Percentiles rank a stretch among this genome's conserved stretches.
phyloP scores from a whole-genome alignment of 2,797 vertebrate species.

The Vireo griseus region DNA sequence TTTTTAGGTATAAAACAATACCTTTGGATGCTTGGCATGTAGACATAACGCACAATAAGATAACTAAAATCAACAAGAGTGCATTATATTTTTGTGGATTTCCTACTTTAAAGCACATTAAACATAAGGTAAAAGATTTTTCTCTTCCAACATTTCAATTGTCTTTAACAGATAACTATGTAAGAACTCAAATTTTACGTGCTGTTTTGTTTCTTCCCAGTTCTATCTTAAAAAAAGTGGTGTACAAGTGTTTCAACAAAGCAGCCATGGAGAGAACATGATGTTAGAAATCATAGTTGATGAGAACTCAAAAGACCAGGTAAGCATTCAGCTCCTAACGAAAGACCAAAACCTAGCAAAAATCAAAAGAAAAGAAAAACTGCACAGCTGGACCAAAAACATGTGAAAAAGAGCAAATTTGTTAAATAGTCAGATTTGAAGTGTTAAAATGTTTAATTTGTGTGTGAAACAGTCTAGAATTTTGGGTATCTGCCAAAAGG shows the following conservation, averaged over 20 bases:
- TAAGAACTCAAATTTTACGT: constrained; percentile 1
- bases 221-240: constrained; percentile 91
- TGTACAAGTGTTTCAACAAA: constrained; percentile 95
- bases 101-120: constrained; percentile 94
- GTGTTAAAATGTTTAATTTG: neutral
- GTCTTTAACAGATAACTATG: neutral
- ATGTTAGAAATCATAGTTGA: constrained; percentile 83
- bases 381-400: neutral
- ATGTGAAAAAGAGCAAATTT: neutral
- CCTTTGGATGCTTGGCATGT: constrained; percentile 92
- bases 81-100: constrained; percentile 95
- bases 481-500: neutral
- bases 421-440: neutral
- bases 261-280: constrained; percentile 95
- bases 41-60: constrained; percentile 77
- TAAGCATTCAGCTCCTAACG: constrained; percentile 59
- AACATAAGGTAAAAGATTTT: constrained; percentile 83
- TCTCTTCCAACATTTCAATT: neutral
- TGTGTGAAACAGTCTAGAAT: neutral
- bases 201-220: constrained; percentile 67
- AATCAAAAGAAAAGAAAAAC: neutral
- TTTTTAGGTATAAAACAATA: constrained; percentile 80
- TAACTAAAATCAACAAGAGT: constrained; percentile 81
- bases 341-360: neutral
- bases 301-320: constrained; percentile 75